These are phyloP conservation scores for Caenorhabditis tropicalis DNA, from an alignment of 1,140 invertebrate species.

Conservation along the genomic window DNA sequence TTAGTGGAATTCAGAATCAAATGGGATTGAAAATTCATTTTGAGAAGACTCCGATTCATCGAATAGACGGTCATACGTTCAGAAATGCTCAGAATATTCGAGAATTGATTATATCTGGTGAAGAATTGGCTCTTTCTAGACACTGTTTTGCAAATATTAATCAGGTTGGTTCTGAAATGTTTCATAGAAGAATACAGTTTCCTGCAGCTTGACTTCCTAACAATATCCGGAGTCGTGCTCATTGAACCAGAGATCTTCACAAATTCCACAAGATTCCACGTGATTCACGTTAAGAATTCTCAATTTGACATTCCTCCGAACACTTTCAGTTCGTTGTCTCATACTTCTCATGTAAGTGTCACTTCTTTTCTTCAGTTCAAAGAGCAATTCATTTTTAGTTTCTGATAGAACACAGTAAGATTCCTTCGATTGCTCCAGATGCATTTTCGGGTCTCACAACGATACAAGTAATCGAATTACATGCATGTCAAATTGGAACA, in stretches of 20 bases:
- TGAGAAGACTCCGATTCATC: constrained; percentile 43
- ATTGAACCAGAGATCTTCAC: constrained; percentile 53
- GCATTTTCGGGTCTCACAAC: constrained; percentile 50
- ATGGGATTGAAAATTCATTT: constrained; percentile 43
- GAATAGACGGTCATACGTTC: constrained; percentile 49
- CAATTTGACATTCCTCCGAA: constrained; percentile 35
- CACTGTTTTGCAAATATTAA: constrained; percentile 49
- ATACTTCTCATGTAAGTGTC: constrained; percentile 50
- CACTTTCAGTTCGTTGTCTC: constrained; percentile 39
- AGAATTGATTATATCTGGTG: constrained; percentile 44
- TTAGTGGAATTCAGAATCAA: constrained; percentile 49
- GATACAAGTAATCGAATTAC: constrained; percentile 47
- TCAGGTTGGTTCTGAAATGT: constrained; percentile 21
- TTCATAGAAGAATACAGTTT: too few species aligned
- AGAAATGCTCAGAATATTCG: constrained; percentile 47
- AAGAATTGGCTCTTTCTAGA: constrained; percentile 46
- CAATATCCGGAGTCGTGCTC: constrained; percentile 42
- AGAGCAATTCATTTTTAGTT: constrained; percentile 35
- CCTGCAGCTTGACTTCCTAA: constrained; percentile 51
- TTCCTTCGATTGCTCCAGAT: constrained; percentile 42
- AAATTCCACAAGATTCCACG: constrained; percentile 53
- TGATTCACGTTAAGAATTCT: constrained; percentile 43
- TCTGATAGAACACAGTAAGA: constrained; percentile 42
- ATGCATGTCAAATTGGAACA: constrained; percentile 50
- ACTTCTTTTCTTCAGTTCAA: not conserved